These are phyloP conservation scores for Paradoxurus hermaphroditus DNA, from an alignment of 2,113 vertebrate species.

Conservation along the genomic window DNA sequence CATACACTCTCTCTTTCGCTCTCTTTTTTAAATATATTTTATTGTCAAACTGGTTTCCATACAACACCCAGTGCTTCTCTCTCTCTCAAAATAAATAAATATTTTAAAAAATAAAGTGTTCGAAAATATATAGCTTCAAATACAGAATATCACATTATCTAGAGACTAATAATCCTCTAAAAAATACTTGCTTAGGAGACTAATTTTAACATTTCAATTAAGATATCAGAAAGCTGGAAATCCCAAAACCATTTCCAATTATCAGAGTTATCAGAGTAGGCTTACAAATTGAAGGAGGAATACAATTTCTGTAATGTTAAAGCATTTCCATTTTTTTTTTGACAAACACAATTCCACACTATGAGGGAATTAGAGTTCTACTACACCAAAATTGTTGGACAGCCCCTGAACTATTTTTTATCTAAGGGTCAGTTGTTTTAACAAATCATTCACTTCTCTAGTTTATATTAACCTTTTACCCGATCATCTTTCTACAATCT, in stretches of 20 bases:
- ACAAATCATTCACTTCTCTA: neutral
- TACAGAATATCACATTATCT: neutral
- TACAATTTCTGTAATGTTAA: neutral
- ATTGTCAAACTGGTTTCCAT: no score
- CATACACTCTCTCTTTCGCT: no score
- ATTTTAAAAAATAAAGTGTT: neutral
- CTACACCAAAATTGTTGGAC: neutral
- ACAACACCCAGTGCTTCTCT: no score
- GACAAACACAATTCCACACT: neutral
- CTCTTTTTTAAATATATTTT: no score
- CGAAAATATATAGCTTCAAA: neutral
- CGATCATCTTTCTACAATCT: neutral
- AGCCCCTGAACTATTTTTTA: neutral
- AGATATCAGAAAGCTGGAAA: neutral
- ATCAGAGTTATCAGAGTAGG: neutral
- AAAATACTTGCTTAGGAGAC: neutral
- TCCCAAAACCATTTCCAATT: neutral
- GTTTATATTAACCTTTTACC: neutral
- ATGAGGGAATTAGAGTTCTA: neutral
- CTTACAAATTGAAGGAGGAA: neutral
- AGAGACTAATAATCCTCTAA: constrained; percentile 2
- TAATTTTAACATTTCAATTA: neutral
- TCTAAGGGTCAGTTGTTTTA: neutral
- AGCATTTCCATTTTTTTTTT: neutral
- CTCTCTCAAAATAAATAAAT: no score